These are phyloP conservation scores for Drosophila imparisetae DNA, from an alignment of 2,888 invertebrate genomes.

Conservation along the genomic window DNA sequence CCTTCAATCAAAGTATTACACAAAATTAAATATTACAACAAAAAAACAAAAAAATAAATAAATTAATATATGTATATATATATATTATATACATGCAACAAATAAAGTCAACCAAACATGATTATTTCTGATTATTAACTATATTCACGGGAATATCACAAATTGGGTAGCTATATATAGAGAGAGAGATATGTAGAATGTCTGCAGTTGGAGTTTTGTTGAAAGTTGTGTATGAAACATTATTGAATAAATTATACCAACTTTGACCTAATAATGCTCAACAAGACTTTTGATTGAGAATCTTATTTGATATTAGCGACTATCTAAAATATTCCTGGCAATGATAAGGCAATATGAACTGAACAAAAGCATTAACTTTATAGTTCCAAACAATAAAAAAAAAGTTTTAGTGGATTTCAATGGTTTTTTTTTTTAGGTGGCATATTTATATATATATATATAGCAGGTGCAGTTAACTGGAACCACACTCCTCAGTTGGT, in stretches of 20 bases:
- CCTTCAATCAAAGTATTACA: conserved; percentile 81
- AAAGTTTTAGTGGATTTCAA: background rate
- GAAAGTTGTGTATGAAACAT: background rate
- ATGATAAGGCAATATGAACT: background rate
- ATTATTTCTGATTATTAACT: conserved; percentile 8
- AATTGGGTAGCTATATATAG: background rate
- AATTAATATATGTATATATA: conserved; percentile 32
- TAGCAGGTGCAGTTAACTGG: background rate
- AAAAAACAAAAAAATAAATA: conserved; percentile 12
- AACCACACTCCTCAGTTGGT: background rate
- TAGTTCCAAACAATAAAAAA: too few relatives aligned
- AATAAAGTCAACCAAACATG: conserved; percentile 73
- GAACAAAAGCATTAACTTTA: background rate
- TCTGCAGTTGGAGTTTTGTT: background rate
- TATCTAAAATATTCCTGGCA: background rate
- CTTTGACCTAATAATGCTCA: background rate
- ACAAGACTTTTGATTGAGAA: background rate
- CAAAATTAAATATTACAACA: conserved; percentile 21
- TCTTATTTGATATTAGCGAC: background rate
- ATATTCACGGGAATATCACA: background rate
- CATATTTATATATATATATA: too few relatives aligned
- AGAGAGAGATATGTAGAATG: background rate
- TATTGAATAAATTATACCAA: background rate
- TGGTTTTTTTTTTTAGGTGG: background rate
- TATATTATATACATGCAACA: conserved; percentile 61